Evolutionary conservation across 2,113 vertebrate genomes (phyloP).

Genomic region (Plotosus lineatus): DNA sequence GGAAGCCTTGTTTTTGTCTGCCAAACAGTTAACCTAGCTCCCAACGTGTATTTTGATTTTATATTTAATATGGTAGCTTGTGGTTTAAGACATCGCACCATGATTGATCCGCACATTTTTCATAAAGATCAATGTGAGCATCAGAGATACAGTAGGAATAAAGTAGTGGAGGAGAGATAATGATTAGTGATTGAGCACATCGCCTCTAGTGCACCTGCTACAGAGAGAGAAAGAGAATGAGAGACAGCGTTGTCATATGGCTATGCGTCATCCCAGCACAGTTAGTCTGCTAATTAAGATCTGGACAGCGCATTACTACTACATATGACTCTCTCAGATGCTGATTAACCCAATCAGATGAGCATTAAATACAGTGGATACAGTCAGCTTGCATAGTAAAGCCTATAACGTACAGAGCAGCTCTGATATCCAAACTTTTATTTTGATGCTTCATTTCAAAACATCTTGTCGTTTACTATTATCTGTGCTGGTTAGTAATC

Average conservation of each 20-base stretch:
- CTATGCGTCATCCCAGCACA: not conserved
- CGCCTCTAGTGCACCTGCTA: not conserved
- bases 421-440: not conserved
- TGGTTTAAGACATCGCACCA: not conserved
- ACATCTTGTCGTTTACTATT: no score
- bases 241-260: not conserved
- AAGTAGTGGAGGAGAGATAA: slow-evolving; percentile 25
- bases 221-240: slow-evolving; percentile 3
- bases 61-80: not conserved
- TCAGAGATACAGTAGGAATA: slow-evolving; percentile 16
- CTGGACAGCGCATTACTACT: slow-evolving; percentile 15
- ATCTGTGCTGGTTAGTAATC: no score
- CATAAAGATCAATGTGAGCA: not conserved
- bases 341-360: slow-evolving; percentile 9
- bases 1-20: slow-evolving; percentile 1
- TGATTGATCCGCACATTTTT: not conserved
- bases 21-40: not conserved
- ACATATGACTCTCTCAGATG: slow-evolving; percentile 7
- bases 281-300: slow-evolving; percentile 33
- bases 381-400: not conserved
- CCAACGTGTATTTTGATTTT: not conserved
- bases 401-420: not conserved
- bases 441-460: no score
- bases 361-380: not conserved
- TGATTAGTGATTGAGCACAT: not conserved